phyloP scores from a whole-genome alignment of 1,140 invertebrate genomes.

The Laupala kohalensis region DNA sequence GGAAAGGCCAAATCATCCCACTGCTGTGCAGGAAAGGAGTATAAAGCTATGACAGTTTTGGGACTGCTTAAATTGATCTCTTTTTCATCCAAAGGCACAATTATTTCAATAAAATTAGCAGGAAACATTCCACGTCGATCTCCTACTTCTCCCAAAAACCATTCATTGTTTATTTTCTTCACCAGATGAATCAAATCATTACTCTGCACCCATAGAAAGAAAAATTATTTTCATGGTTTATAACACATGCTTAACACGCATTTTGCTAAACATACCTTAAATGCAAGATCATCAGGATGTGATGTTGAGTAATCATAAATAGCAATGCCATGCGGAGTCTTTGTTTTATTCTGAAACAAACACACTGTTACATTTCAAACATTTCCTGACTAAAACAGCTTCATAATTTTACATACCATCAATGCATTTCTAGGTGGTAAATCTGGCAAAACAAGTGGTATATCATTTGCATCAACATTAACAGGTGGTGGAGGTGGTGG shows the following conservation, averaged over 20 bases:
- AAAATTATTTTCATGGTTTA: background rate
- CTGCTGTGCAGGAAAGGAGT: constrained; percentile 44
- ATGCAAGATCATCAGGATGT: constrained; percentile 54
- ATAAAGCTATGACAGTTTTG: constrained; percentile 38
- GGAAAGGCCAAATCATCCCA: constrained; percentile 42
- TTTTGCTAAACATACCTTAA: constrained; percentile 55
- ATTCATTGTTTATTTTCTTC: constrained; percentile 54
- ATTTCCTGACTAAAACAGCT: background rate
- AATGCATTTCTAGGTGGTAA: constrained; percentile 15
- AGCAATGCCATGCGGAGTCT: constrained; percentile 50
- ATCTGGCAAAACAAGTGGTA: constrained; percentile 3
- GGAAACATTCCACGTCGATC: constrained; percentile 68
- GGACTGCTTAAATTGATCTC: constrained; percentile 16
- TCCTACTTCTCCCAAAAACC: constrained; percentile 53
- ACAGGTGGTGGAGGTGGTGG: constrained; percentile 57
- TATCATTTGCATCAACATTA: constrained; percentile 27
- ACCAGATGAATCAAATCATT: constrained; percentile 3
- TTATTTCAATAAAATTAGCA: constrained; percentile 59
- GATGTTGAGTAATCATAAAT: constrained; percentile 57
- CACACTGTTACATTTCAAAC: background rate
- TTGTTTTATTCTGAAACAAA: background rate
- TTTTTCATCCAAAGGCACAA: constrained; percentile 46
- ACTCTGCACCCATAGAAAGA: constrained; percentile 6
- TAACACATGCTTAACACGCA: no score
- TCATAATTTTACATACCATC: background rate